Evolutionary conservation across 1,140 invertebrate genomes (phyloP).

Genomic region (Bombus consobrinus): DNA sequence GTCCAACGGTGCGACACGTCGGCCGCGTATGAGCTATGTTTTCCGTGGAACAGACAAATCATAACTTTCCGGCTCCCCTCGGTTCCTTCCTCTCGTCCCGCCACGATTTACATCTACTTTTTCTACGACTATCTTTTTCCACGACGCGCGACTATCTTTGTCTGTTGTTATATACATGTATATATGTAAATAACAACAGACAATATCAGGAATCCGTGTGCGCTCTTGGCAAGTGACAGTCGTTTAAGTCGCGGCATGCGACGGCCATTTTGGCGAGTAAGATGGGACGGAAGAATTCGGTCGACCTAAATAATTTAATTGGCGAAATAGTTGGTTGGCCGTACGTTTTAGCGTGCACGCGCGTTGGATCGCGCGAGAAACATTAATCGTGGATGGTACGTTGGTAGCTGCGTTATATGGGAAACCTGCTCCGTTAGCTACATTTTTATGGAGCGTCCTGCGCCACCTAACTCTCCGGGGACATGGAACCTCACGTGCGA

Average conservation of each 20-base stretch:
- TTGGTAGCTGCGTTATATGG: neutral
- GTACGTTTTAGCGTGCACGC: no score
- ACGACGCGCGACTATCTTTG: neutral
- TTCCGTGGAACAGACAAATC: conserved; percentile 29
- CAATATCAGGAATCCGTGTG: neutral
- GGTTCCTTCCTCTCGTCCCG: neutral
- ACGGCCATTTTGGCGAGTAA: neutral
- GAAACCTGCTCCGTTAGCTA: neutral
- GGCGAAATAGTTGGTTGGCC: no score
- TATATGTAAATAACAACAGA: no score
- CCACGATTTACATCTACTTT: neutral
- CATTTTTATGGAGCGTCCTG: neutral
- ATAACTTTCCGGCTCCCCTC: conserved; percentile 15
- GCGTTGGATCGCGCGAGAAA: no score
- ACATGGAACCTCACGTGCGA: neutral
- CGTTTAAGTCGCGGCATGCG: neutral
- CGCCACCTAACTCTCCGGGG: neutral
- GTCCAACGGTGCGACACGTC: conserved; percentile 14
- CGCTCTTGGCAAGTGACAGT: neutral
- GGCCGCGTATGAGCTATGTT: conserved; percentile 24
- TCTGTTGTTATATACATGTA: fast-evolving
- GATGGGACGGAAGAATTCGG: no score
- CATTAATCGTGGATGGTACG: neutral
- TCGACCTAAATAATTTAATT: no score
- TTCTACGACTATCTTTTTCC: neutral